phyloP scores from a whole-genome alignment of 92 coral and sea anemone genomes.

The Chrysogorgia sp. region DNA sequence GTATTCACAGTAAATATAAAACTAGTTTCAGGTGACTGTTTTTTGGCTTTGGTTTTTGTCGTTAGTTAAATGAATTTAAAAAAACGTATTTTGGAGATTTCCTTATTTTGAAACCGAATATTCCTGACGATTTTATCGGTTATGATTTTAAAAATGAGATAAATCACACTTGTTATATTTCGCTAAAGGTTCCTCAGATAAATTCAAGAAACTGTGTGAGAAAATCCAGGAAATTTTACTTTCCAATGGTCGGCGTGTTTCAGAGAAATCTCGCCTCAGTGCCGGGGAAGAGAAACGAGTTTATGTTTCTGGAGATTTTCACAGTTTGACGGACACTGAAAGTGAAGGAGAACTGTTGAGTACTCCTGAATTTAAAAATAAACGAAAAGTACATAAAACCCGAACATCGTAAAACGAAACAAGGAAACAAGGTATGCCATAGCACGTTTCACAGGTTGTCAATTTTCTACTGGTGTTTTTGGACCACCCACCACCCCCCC shows the following conservation, averaged over 20 bases:
- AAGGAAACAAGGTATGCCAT: no score
- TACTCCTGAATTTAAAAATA: conserved; percentile 35
- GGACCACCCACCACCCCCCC: no score
- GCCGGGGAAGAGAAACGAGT: conserved; percentile 30
- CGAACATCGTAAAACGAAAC: neutral
- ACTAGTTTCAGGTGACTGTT: conserved; percentile 74
- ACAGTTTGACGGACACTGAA: conserved; percentile 79
- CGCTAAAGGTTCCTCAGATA: conserved; percentile 80
- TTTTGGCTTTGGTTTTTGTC: conserved; percentile 10
- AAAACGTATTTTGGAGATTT: no score
- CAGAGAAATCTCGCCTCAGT: conserved; percentile 55
- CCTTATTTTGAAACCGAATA: neutral
- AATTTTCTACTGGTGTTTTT: no score
- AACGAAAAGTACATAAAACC: neutral
- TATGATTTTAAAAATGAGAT: neutral
- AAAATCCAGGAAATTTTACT: conserved; percentile 80
- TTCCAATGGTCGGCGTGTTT: conserved; percentile 72
- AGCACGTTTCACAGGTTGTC: no score
- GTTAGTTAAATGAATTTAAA: neutral
- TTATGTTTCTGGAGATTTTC: neutral
- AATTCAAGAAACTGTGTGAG: conserved; percentile 92
- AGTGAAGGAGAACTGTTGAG: conserved; percentile 83
- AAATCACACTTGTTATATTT: neutral
- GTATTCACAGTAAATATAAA: conserved; percentile 80
- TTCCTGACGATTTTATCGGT: neutral